Base-by-base conservation (phyloP, 1,140 invertebrate genomes). In the Uloborus diversus region DNA sequence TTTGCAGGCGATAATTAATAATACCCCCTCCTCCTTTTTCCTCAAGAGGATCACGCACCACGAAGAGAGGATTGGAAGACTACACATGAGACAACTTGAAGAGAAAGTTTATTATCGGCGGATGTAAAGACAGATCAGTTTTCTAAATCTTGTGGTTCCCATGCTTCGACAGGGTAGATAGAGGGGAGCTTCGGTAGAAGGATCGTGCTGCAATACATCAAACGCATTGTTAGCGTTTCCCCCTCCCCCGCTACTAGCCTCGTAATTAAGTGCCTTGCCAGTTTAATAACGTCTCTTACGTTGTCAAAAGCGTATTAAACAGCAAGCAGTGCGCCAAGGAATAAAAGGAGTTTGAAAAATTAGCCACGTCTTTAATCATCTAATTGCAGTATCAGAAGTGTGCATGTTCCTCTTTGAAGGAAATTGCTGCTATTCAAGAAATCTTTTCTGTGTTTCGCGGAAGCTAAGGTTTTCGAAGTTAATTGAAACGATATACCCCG, bases 311-410 rank as follows among this genome's bases (percentile, higher is more conserved):
- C 70, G 70, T 62, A 75, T 64, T 64, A 64, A 75, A 75, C 57
- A 64, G 70, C 42, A 64, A 75, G 59, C 64, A 75, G 62, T 47
- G 33, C 64, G 57, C 49, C 28, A 14, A 37, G n/a, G 53, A 69
- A 59, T 59, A 69, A 69, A n/a, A 23, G 66, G 35, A 75, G 70
- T 75, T 75, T 75, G 70, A 75, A 75, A 75, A 75, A 75, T 75
- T 75, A 75, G 70, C 37, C 57, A 62, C 33, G 70, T 75, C 70
- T 75, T 75, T 75, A 75, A 75, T 75, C 70, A 75, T 75, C 57
- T 75, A 75, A 75, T 75, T 75, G 70, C 70, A 51, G 70, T 33
- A 59, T 61, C 56, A 28, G 33, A 20, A 32, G 17, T 1, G 25
- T 14, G 66, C 30, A 37, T 53, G 70, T 75, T 75, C 64, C 57